Evolutionary conservation across 2,113 vertebrate species (phyloP).

Genomic region (Elachura formosa): DNA sequence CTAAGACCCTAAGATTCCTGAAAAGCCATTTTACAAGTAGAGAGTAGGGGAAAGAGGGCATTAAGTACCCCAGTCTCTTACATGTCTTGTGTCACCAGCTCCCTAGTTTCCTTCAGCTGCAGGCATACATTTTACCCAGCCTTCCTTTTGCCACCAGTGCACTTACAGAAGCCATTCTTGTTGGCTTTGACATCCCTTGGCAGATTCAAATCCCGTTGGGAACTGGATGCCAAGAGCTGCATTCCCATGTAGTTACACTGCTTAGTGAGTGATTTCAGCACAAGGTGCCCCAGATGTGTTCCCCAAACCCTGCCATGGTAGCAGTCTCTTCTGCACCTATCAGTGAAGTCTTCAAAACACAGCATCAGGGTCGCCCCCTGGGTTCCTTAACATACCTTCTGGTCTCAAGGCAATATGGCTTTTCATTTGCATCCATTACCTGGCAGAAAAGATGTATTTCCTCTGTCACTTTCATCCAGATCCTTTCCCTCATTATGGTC

Average conservation of each 20-base stretch:
- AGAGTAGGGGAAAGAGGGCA: neutral
- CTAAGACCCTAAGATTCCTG: neutral
- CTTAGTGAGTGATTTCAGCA: neutral
- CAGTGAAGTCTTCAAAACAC: neutral
- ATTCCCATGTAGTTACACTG: neutral
- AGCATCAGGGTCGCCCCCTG: neutral
- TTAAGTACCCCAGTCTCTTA: neutral
- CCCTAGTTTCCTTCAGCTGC: neutral
- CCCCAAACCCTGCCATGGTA: neutral
- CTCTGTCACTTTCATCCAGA: neutral
- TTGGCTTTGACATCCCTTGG: neutral
- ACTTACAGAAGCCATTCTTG: neutral
- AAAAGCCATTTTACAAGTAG: neutral
- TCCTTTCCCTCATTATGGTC: neutral
- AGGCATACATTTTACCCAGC: neutral
- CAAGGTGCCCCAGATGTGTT: neutral
- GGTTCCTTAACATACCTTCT: neutral
- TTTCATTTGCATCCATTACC: neutral
- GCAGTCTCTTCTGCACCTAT: neutral
- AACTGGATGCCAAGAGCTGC: neutral
- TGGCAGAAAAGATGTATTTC: neutral
- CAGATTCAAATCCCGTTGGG: neutral
- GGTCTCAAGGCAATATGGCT: neutral
- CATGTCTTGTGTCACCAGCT: neutral
- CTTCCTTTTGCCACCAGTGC: neutral